These are phyloP conservation scores for Aethes cnicana DNA, from an alignment of 2,888 invertebrate species.

Conservation along the genomic window DNA sequence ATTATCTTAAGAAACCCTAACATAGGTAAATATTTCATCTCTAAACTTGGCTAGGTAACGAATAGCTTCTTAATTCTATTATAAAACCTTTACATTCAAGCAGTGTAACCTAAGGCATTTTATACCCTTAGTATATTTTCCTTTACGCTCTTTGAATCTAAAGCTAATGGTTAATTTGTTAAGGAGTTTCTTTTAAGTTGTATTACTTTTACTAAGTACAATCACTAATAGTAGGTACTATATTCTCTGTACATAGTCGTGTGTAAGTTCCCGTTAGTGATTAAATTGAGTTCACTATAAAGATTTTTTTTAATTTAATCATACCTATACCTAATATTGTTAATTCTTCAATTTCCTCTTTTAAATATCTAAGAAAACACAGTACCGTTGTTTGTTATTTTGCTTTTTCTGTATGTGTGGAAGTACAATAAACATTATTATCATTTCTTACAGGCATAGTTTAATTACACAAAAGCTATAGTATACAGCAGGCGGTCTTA, in stretches of 20 bases:
- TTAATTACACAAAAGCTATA: too few species aligned
- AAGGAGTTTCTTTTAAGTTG: slow-evolving; percentile 24
- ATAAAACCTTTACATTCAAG: too few species aligned
- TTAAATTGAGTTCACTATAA: slow-evolving; percentile 30
- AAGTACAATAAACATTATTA: too few species aligned
- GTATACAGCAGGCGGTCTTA: too few species aligned
- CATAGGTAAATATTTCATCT: background rate
- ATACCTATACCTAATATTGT: background rate
- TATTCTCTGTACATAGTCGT: slow-evolving; percentile 26
- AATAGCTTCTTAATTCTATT: too few species aligned
- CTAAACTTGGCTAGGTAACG: slow-evolving; percentile 18
- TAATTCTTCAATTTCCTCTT: too few species aligned
- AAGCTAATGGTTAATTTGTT: slow-evolving; percentile 15
- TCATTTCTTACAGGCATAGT: too few species aligned
- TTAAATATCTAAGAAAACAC: too few species aligned
- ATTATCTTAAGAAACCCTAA: background rate
- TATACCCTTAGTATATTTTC: slow-evolving; percentile 3
- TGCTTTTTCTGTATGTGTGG: too few species aligned
- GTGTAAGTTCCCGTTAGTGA: slow-evolving; percentile 28
- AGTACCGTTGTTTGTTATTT: too few species aligned
- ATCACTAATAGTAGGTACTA: slow-evolving; percentile 29
- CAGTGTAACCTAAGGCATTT: too few species aligned
- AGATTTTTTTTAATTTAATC: slow-evolving; percentile 20
- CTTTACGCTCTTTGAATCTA: slow-evolving; percentile 1
- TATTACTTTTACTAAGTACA: slow-evolving; percentile 27